Evolutionary conservation across 2,113 vertebrate genomes (phyloP), one percentile per base, ranked within the genome.

Genomic region (Scomber japonicus): DNA sequence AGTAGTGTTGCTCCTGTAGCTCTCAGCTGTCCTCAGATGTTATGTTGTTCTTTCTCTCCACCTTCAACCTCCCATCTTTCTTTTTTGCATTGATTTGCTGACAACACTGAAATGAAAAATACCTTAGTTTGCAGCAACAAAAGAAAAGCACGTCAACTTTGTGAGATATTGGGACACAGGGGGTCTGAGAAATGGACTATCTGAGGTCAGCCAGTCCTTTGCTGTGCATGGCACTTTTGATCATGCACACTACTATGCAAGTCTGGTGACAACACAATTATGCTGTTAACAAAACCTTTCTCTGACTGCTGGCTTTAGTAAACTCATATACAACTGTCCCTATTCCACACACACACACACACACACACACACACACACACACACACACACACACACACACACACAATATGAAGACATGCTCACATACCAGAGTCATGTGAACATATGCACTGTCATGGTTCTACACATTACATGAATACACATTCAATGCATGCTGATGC

Each of bases 81-180:
- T 88, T 88, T 89, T 85, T 82, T 79, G 62, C 92, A 94, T 95
- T 93, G 94, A 95, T 96, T 94, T 95, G 94, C 94, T 95, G 94
- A 96, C 89, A 66, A 66, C 65, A 69, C 89, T 91, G 94, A 94
- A 95, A 95, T 94, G 83, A 87, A 93, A 94, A 94, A 94, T 93
- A 95, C 93, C 94, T 94, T 85, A 94, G 90, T 93, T 91, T 90
- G 94, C 92, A 91, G 85, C 77, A 85, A 85, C 65, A 86, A 89
- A 84, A 89, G 72, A 90, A 89, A 93, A 84, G 66, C 84, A 57
- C 56, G 77, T 89, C 77, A 90, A 87, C 61, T 88, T 88, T 91
- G 66, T 63, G 89, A 83, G 82, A 88, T 89, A 86, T 87, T 83
- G 70, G 89, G 84, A 84, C 87, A 87, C 63, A 27, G 49, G 76